Evolutionary conservation across 1,140 invertebrate genomes (phyloP), one percentile per base, ranked within the genome.

Genomic region (Rhagoletis pomonella): DNA sequence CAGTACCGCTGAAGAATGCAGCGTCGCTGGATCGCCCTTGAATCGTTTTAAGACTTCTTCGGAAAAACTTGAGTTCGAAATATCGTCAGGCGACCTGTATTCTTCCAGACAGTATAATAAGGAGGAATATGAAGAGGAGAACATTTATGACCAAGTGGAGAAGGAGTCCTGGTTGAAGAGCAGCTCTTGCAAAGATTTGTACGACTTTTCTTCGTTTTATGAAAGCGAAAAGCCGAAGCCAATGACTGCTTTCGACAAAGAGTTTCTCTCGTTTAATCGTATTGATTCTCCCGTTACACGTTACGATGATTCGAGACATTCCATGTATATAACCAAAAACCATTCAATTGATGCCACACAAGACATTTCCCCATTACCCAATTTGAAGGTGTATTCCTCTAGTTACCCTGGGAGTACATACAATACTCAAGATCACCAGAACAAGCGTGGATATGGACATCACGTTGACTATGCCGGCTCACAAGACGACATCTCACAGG

Each of bases 401-500:
- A 97, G 96, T 90, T 97, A 97, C 93, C 97, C 97, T 9, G 97
- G 97, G 55, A 97, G 96, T 17, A 95, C 96, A 3, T 95, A 95
- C 88, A 95, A 90, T 67, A 90, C 90, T n/a, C 89, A 91, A 55
- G 90, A 92, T 64, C 62, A 88, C 67, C 94, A 90, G 95, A 94
- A 93, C 90, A 92, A 95, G 94, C 93, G 96, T 93, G 89, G 95
- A 93, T 89, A 95, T 95, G 93, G 96, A 93, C 93, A 94, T 77
- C 91, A 94, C 89, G 89, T 94, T 88, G 94, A 95, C 86, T 93
- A 94, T 73, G 95, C 95, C 84, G 96, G 96, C 55, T 97, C 96
- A 1, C 97, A 97, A 91, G 97, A 98, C 91, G 97, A 98, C 93
- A 93, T 97, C 4, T 97, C 97, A 12, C 97, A 97, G 92, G 97